A percentile compares a stretch with the other conserved stretches of the same genome.
Conservation (phyloP, 2,888 invertebrate species). For the Nomada fabriciana region DNA sequence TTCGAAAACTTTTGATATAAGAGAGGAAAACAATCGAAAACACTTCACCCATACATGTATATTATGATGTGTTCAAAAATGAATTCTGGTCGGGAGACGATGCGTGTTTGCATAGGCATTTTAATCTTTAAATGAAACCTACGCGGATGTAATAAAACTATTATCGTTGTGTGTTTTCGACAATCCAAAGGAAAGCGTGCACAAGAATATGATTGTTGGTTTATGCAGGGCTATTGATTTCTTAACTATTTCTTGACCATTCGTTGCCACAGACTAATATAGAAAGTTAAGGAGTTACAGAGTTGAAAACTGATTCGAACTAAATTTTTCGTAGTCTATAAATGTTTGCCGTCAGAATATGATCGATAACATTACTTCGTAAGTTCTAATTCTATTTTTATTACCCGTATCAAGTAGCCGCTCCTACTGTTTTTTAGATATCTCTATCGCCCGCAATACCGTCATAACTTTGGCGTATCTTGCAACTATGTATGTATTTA, state of each 20-base stretch:
- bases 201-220: conserved; percentile 19
- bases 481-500: not conserved
- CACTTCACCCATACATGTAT: not conserved
- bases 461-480: not conserved
- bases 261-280: conserved; percentile 16
- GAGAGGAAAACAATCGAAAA: not conserved
- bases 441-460: conserved; percentile 15
- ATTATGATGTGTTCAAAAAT: conserved; percentile 7
- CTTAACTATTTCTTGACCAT: conserved; percentile 23
- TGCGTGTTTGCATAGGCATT: conserved; percentile 14
- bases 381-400: conserved; percentile 51
- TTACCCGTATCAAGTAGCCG: conserved; percentile 25
- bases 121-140: conserved; percentile 4
- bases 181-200: conserved; percentile 35
- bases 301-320: conserved; percentile 14
- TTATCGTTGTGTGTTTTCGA: conserved; percentile 32
- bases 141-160: conserved; percentile 37
- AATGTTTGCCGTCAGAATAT: conserved; percentile 41
- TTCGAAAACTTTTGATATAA: conserved; percentile 10
- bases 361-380: conserved; percentile 27
- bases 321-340: conserved; percentile 36
- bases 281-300: conserved; percentile 13
- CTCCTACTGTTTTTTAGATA: conserved; percentile 3
- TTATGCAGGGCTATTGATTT: conserved; percentile 39
- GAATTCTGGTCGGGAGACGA: conserved; percentile 53